phyloP scores from a whole-genome alignment of 2,888 invertebrate genomes.

The Siphlonurus alternatus region DNA sequence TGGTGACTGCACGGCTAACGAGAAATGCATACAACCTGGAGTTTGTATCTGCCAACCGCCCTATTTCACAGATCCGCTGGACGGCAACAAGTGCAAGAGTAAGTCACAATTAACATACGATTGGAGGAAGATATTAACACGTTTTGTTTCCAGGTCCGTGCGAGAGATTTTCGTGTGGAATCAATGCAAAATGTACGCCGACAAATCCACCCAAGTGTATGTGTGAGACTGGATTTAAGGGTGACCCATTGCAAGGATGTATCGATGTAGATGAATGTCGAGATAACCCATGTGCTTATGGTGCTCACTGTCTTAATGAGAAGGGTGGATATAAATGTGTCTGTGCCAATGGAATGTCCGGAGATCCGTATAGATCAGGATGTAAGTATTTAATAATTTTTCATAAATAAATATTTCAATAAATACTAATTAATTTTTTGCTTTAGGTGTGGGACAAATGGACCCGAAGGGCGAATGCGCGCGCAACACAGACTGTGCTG shows the following conservation, averaged over 20 bases:
- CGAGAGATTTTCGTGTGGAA: conserved; percentile 75
- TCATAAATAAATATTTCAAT: not conserved
- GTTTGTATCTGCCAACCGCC: conserved; percentile 85
- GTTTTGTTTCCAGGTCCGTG: conserved; percentile 67
- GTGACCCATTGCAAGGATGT: conserved; percentile 70
- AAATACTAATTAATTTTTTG: not conserved
- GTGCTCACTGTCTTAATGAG: conserved; percentile 75
- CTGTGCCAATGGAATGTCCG: conserved; percentile 65
- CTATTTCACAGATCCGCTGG: conserved; percentile 65
- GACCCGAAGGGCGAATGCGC: conserved; percentile 47
- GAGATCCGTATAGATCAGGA: conserved; percentile 71
- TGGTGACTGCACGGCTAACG: conserved; percentile 67
- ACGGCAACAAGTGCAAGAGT: conserved; percentile 77
- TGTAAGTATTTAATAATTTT: conserved; percentile 35
- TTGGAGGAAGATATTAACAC: not conserved
- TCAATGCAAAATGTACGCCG: conserved; percentile 78
- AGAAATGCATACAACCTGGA: conserved; percentile 81
- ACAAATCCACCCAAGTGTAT: conserved; percentile 78
- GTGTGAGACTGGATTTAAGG: conserved; percentile 74
- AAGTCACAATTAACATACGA: conserved; percentile 16
- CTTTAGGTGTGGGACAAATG: conserved; percentile 30
- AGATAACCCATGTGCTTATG: conserved; percentile 67
- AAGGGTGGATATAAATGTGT: conserved; percentile 74
- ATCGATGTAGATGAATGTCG: conserved; percentile 74
- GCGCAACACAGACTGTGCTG: conserved; percentile 60